Evolutionary conservation across 2,113 vertebrate species (phyloP).

Genomic region (Theristicus caerulescens): DNA sequence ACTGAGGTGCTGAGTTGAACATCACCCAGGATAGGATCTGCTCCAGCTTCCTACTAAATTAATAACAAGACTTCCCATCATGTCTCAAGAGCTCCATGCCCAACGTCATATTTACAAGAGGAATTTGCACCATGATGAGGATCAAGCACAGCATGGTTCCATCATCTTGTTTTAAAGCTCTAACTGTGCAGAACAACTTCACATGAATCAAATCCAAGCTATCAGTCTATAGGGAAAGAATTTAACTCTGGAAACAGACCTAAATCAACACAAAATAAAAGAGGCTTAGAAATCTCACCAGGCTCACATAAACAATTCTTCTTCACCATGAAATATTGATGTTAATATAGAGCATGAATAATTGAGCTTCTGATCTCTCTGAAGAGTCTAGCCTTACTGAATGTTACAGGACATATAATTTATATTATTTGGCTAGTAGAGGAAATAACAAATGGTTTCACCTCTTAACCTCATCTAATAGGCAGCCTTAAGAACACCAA

Average conservation of each 20-base stretch:
- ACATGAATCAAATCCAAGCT: neutral
- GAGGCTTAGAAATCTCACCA: neutral
- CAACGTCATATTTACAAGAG: neutral
- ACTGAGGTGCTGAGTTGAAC: neutral
- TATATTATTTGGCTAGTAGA: neutral
- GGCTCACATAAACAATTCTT: neutral
- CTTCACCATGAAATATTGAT: neutral
- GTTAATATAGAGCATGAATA: conserved; percentile 6
- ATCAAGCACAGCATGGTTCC: neutral
- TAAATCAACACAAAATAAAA: neutral
- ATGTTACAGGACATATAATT: neutral
- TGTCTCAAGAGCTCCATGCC: neutral
- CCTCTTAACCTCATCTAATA: neutral
- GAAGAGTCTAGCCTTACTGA: neutral
- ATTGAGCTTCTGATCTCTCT: neutral
- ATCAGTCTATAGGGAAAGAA: neutral
- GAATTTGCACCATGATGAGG: neutral
- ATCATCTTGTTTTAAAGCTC: neutral
- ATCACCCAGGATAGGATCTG: neutral
- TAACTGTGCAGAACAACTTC: neutral
- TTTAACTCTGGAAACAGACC: no score
- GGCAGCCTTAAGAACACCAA: neutral
- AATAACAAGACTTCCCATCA: neutral
- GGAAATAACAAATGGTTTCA: conserved; percentile 15
- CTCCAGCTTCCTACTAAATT: neutral